phyloP scores from a whole-genome alignment of 2,888 invertebrate genomes.

The Abscondita cerata region DNA sequence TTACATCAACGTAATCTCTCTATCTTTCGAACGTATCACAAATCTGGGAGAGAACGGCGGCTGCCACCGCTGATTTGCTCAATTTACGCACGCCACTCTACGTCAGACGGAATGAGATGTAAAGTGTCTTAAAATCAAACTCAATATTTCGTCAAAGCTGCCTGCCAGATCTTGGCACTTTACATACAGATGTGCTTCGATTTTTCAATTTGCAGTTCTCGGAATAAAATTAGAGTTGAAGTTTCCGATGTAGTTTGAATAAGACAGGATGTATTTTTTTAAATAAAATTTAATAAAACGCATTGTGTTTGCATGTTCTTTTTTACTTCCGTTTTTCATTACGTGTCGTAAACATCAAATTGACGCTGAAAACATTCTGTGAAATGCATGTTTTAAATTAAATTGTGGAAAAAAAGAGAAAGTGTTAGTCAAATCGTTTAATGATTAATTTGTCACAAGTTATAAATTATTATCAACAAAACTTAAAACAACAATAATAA shows the following conservation, averaged over 20 bases:
- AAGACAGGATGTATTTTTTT: conserved; percentile 15
- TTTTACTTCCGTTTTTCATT: too few species aligned
- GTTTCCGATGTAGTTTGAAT: conserved; percentile 24
- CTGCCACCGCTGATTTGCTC: conserved; percentile 58
- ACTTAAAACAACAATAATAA: too few species aligned
- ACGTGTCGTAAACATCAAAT: too few species aligned
- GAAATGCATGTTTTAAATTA: too few species aligned
- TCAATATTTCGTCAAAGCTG: conserved; percentile 53
- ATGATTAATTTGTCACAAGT: too few species aligned
- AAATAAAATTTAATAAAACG: neutral
- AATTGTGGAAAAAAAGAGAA: too few species aligned
- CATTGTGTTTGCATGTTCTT: too few species aligned
- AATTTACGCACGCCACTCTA: conserved; percentile 58
- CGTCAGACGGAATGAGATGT: conserved; percentile 56
- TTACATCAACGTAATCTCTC: conserved; percentile 13
- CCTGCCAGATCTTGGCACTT: conserved; percentile 49
- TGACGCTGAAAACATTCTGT: too few species aligned
- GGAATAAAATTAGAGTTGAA: conserved; percentile 30
- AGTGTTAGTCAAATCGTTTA: too few species aligned
- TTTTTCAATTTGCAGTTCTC: conserved; percentile 30
- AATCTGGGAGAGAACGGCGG: conserved; percentile 33
- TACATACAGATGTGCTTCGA: conserved; percentile 47
- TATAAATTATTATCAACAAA: too few species aligned
- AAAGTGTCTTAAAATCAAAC: conserved; percentile 59
- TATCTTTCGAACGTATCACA: conserved; percentile 29